Evolutionary conservation across 1,140 invertebrate genomes (phyloP), one percentile per base, ranked within the genome.

Genomic region (Achroia grisella): DNA sequence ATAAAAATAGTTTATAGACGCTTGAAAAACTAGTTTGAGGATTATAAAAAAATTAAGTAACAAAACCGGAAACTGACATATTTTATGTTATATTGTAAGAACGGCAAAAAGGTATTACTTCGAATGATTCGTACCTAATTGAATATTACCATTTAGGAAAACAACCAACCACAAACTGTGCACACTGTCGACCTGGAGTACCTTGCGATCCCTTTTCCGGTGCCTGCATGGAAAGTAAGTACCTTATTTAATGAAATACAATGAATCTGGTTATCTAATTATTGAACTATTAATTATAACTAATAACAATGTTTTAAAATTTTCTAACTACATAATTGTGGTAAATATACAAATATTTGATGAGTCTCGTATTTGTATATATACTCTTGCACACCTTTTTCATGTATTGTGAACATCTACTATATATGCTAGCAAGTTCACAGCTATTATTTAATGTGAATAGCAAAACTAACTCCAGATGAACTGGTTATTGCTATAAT

Each of bases 221-320:
- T 11, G 92, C 90, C 40, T 95, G 94, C 73, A 89, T 93, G 51
- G 91, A 93, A 91, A 93, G 94, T 93, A 89, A 87, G 89, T 89
- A 75, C 29, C 44, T 45, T 3, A 2, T 23, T 2, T 6, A 23
- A 3, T 23, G 2, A 23, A 23, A 23, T 6, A 23, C n/a, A 23
- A 23, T 23, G 2, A 23, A 23, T 23, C 17, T 23, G 17, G 17
- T 23, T 6, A 23, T 23, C 17, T 23, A 23, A 6, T 3, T 6
- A 23, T 6, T 23, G 17, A 23, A 23, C 17, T 23, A 23, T 23
- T 23, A 23, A 23, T 23, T 23, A 6, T n/a, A 6, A 23, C 17
- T 23, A 23, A 23, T 23, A 2, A 23, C 17, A 23, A 6, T 23
- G 17, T 23, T 23, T 11, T 10, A 11, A 11, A 35, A 35, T 35